A percentile compares a stretch with the other conserved stretches of the same genome.
Evolutionary conservation across 1,140 invertebrate genomes (phyloP).

Genomic region (Ceratoteleas bidentatus): DNA sequence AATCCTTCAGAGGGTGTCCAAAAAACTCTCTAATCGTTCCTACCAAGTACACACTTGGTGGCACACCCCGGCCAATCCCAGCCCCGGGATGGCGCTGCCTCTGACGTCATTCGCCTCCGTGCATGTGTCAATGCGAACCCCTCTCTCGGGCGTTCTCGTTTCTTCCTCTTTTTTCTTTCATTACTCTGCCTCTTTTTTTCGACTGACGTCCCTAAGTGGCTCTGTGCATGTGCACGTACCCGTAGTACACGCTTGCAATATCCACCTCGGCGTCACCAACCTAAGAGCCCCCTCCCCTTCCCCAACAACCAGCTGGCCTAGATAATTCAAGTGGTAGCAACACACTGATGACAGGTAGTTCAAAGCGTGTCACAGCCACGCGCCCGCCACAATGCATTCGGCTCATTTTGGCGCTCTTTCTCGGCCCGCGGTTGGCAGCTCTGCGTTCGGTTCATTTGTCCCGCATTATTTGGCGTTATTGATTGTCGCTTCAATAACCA

Average conservation of each 20-base stretch:
- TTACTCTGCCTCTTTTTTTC: constrained; percentile 27
- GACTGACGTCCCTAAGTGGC: constrained; percentile 37
- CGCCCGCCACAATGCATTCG: constrained; percentile 35
- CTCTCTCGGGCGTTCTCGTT: background rate
- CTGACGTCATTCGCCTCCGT: constrained; percentile 17
- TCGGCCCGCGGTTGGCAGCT: background rate
- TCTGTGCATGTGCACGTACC: constrained; percentile 4
- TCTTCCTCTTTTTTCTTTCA: constrained; percentile 3
- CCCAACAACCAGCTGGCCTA: constrained; percentile 37
- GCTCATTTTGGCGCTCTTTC: constrained; percentile 44
- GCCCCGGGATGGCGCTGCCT: constrained; percentile 4
- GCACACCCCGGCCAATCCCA: constrained; percentile 9
- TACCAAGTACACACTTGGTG: constrained; percentile 2
- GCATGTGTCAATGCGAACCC: too few relatives aligned
- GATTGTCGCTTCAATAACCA: constrained; percentile 5
- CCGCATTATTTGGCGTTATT: constrained; percentile 4
- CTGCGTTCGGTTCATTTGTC: constrained; percentile 16
- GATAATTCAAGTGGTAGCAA: constrained; percentile 61
- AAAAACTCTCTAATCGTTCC: background rate
- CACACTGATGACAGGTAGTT: constrained; percentile 51
- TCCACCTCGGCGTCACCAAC: constrained; percentile 21
- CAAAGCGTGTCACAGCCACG: constrained; percentile 33
- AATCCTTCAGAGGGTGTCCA: too few relatives aligned
- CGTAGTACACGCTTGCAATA: constrained; percentile 16
- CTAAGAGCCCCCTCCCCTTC: constrained; percentile 27